Conservation (phyloP, 1,140 invertebrate species). For the Lepidurus couesii region DNA sequence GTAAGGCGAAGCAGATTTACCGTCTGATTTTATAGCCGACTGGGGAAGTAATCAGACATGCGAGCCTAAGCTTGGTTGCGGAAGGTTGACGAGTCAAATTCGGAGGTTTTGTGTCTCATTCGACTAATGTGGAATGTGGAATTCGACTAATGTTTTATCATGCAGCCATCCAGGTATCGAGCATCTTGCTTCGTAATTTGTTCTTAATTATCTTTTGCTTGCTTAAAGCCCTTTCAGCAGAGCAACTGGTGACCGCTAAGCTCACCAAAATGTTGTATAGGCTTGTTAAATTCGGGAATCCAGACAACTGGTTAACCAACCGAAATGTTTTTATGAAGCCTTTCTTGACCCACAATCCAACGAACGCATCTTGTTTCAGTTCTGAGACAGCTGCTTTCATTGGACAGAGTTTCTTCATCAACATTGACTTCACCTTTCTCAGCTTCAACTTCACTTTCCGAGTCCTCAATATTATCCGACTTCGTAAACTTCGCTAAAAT, state of each 20-base stretch:
- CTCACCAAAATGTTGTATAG: slow-evolving; percentile 19
- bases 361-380: neutral
- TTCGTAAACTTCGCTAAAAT: neutral
- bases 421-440: neutral
- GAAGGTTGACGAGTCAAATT: too few relatives aligned
- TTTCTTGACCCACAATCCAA: slow-evolving; percentile 22
- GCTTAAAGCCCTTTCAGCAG: slow-evolving; percentile 27
- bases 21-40: too few relatives aligned
- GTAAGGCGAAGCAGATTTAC: too few relatives aligned
- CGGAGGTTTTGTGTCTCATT: too few relatives aligned
- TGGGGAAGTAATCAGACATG: too few relatives aligned
- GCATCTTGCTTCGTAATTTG: slow-evolving; percentile 27
- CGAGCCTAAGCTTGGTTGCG: too few relatives aligned
- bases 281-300: slow-evolving; percentile 1
- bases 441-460: neutral
- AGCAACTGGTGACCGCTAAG: slow-evolving; percentile 28
- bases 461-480: neutral
- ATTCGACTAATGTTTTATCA: too few relatives aligned
- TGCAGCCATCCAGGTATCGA: slow-evolving; percentile 29
- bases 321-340: slow-evolving; percentile 20
- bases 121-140: too few relatives aligned
- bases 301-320: slow-evolving; percentile 24
- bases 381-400: neutral
- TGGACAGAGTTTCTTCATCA: neutral
- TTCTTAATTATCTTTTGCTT: slow-evolving; percentile 29